A percentile compares a stretch with the other conserved stretches of the same genome.
phyloP scores from a whole-genome alignment of 2,113 vertebrate species.

The Amblyopsis rosae region DNA sequence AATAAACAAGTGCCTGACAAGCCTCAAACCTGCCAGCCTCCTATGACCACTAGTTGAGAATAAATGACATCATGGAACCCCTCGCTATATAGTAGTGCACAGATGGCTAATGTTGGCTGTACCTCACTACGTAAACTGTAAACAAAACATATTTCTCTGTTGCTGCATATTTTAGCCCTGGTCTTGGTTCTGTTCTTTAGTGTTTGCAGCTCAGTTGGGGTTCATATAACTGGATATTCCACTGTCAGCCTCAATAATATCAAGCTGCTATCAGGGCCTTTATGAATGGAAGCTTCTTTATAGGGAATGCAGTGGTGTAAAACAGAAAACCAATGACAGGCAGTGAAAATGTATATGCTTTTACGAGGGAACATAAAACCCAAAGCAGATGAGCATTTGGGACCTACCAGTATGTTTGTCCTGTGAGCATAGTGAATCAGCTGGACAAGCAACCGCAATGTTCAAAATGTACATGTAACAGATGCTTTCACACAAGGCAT shows the following conservation, averaged over 20 bases:
- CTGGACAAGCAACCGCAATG: slow-evolving; percentile 12
- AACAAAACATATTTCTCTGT: too few relatives aligned
- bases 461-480: background rate
- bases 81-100: too few relatives aligned
- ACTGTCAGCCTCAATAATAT: slow-evolving; percentile 26
- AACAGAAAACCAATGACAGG: slow-evolving; percentile 6
- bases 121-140: too few relatives aligned
- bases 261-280: slow-evolving; percentile 40
- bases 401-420: background rate
- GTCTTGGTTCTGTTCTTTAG: slow-evolving; percentile 9
- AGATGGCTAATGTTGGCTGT: too few relatives aligned
- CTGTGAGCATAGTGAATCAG: slow-evolving; percentile 11
- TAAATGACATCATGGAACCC: too few relatives aligned
- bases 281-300: slow-evolving; percentile 25
- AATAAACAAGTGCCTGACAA: too few relatives aligned
- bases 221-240: slow-evolving; percentile 22
- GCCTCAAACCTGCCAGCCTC: too few relatives aligned
- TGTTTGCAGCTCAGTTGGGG: slow-evolving; percentile 49
- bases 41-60: too few relatives aligned
- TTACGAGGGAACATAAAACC: slow-evolving; percentile 36
- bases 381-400: slow-evolving; percentile 6
- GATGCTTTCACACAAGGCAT: background rate
- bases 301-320: slow-evolving; percentile 17
- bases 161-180: too few relatives aligned
- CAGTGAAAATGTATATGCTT: slow-evolving; percentile 16